Evolutionary conservation across 2,797 vertebrate species (phyloP), one percentile per base, ranked within the genome.

Genomic region (Acanthurus tractus): DNA sequence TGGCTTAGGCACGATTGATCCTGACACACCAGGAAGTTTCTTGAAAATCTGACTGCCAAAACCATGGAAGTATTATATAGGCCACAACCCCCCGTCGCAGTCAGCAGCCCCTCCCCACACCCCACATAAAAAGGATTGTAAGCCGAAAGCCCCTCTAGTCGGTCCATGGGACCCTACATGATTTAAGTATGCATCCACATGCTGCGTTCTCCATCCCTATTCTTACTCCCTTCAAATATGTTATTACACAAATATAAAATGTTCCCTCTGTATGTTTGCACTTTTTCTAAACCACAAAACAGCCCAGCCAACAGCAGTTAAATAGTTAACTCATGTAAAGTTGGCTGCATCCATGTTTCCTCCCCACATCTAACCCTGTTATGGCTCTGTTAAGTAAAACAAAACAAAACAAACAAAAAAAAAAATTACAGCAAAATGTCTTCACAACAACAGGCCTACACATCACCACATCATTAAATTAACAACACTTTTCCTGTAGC

Each of bases 21-120:
- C 92, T 93, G 93, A 94, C 93, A 94, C 94, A 94, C 93, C 93
- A 91, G 95, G 95, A 94, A 93, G 95, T 94, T 94, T 95, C 93
- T 94, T 93, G 87, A 93, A 93, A 92, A 92, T 91, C 91, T 89
- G 84, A 90, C 92, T 86, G 85, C 86, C 87, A 88, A 91, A 93
- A 89, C 91, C 87, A 87, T 89, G 91, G 83, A 90, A 86, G 90
- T 91, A 92, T 93, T 92, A 92, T 90, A 92, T 92, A 93, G 89
- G 86, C 87, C 88, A 91, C 84, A 88, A 76, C 87, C 89, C 91
- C 90, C 88, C 83, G 89, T 77, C 83, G 89, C 81, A 90, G 79
- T 79, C 79, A 80, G 61, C 76, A 59, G 70, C 85, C 78, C 85
- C 88, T 85, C 85, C 79, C 64, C n/a, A 69, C 79, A 85, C 55